Percentiles rank a stretch among this genome's conserved stretches.
Evolutionary conservation across 2,797 vertebrate genomes (phyloP).

Genomic region (Sebastes itinus): DNA sequence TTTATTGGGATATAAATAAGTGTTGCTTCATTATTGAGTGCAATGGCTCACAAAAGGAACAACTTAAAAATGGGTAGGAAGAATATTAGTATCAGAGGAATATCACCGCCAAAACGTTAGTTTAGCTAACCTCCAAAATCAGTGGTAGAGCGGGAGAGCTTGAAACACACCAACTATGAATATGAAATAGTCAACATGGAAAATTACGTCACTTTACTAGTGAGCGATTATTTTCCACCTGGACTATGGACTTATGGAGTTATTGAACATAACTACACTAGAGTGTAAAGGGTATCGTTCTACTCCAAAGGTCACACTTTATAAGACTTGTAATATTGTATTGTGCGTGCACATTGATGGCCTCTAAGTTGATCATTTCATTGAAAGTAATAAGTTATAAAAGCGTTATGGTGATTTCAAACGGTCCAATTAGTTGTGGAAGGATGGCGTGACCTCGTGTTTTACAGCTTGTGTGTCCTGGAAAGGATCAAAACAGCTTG

Average conservation of each 20-base stretch:
- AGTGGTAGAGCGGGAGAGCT: neutral
- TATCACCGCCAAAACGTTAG: too few relatives aligned
- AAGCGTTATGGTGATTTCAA: neutral
- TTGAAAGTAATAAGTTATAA: neutral
- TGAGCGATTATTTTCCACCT: neutral
- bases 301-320: slow-evolving; percentile 26
- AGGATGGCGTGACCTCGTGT: neutral
- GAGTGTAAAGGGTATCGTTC: neutral
- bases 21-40: neutral
- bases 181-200: neutral
- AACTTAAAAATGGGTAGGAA: neutral
- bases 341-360: neutral
- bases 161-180: neutral
- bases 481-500: slow-evolving; percentile 9
- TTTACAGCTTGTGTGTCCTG: neutral
- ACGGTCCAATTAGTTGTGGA: neutral
- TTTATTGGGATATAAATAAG: neutral
- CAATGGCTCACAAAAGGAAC: neutral
- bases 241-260: neutral
- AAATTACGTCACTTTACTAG: neutral
- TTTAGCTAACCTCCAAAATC: neutral
- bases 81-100: fast-evolving
- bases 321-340: neutral
- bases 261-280: neutral
- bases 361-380: neutral